A percentile compares a stretch with the other conserved stretches of the same genome.
phyloP scores from a whole-genome alignment of 2,888 invertebrate species.

The Geophilus truncorum region DNA sequence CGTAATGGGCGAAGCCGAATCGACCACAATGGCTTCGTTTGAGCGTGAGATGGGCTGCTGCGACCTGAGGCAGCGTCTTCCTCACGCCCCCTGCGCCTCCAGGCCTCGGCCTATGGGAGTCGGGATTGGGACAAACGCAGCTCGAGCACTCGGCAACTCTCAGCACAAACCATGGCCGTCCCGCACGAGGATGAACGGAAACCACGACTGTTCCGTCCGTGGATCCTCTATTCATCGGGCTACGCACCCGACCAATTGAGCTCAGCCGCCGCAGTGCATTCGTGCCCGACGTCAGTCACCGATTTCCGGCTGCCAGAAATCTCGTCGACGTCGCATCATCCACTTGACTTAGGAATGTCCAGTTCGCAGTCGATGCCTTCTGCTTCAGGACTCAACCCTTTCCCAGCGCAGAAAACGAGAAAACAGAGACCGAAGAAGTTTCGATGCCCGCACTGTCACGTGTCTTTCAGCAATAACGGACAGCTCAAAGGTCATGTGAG shows the following conservation, averaged over 20 bases:
- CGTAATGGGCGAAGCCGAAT: conserved; percentile 9
- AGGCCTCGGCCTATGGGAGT: background rate
- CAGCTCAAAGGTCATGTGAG: conserved; percentile 86
- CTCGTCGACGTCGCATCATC: background rate
- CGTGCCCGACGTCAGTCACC: background rate
- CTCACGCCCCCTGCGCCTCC: background rate
- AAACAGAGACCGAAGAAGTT: conserved; percentile 49
- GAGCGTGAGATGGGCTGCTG: background rate
- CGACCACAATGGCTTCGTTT: background rate
- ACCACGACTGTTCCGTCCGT: conserved; percentile 29
- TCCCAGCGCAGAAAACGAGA: conserved; percentile 43
- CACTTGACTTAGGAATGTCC: background rate
- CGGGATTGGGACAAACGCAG: background rate
- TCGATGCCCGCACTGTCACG: conserved; percentile 67
- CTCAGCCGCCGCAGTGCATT: background rate
- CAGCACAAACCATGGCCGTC: conserved; percentile 6
- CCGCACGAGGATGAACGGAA: background rate
- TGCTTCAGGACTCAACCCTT: background rate
- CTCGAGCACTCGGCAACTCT: background rate
- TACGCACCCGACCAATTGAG: background rate
- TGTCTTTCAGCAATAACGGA: conserved; percentile 90
- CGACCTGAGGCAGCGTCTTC: background rate
- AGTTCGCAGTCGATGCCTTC: background rate
- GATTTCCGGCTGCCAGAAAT: background rate
- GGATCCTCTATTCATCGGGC: background rate